Percentiles rank a stretch among this genome's conserved stretches.
These are phyloP conservation scores for Eristalinus aeneus DNA, from an alignment of 2,888 invertebrate species.

Conservation along the genomic window DNA sequence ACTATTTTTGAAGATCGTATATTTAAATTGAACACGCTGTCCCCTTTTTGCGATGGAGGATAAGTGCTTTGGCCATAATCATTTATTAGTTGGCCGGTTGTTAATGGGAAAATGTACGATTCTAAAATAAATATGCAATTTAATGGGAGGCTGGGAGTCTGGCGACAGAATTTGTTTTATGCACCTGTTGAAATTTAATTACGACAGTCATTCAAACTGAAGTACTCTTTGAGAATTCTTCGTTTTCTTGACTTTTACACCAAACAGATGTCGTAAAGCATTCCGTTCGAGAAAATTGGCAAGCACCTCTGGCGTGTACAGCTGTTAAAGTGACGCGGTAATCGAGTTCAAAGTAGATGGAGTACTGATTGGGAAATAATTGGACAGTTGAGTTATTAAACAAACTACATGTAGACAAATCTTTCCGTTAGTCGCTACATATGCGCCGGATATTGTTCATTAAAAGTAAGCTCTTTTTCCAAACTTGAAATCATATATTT, in stretches of 20 bases:
- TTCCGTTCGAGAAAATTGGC: background rate
- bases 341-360: background rate
- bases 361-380: background rate
- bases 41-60: constrained; percentile 5
- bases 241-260: background rate
- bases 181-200: background rate
- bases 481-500: too few species aligned
- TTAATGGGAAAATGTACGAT: background rate
- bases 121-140: background rate
- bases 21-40: constrained; percentile 26
- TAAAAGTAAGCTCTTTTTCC: too few species aligned
- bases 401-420: background rate
- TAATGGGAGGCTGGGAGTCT: background rate
- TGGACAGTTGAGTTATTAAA: background rate
- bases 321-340: background rate
- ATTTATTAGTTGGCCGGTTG: background rate
- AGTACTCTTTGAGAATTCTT: background rate
- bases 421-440: too few species aligned
- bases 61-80: constrained; percentile 47
- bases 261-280: background rate
- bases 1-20: constrained; percentile 57
- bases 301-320: background rate
- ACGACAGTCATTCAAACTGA: background rate
- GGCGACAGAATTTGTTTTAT: background rate
- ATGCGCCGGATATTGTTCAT: too few species aligned